Percentiles rank a stretch among this genome's conserved stretches.
Evolutionary conservation across 2,113 vertebrate genomes (phyloP).

Genomic region (Ochotona princeps): DNA sequence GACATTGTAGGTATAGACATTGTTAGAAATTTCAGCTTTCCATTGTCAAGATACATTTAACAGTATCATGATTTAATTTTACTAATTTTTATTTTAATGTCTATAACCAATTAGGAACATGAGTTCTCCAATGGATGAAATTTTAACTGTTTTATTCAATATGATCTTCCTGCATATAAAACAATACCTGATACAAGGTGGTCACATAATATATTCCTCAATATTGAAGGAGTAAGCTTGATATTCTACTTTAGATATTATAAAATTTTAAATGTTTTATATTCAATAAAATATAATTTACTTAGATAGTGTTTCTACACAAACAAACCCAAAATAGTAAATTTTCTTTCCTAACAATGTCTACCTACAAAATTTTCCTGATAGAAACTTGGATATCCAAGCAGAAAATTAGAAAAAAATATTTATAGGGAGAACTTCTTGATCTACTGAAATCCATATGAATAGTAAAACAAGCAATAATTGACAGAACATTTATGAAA

Average conservation of each 20-base stretch:
- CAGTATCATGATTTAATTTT: not conserved
- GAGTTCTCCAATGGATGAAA: not conserved
- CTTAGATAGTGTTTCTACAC: not conserved
- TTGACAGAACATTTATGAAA: not conserved
- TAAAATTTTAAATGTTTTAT: not conserved
- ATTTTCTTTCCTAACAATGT: not conserved
- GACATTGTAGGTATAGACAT: too few species aligned
- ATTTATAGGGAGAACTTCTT: not conserved
- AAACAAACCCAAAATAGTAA: not conserved
- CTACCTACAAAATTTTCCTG: not conserved
- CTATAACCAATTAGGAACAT: not conserved
- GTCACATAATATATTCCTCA: not conserved
- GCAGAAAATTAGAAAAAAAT: not conserved
- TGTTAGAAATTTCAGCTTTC: too few species aligned
- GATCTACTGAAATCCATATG: not conserved
- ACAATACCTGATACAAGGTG: not conserved
- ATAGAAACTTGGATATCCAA: not conserved
- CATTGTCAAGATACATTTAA: too few species aligned
- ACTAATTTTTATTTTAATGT: slow-evolving; percentile 7
- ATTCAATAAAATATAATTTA: not conserved
- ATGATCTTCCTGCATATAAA: not conserved
- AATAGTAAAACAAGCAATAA: not conserved
- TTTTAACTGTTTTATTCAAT: not conserved
- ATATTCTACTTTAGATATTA: not conserved
- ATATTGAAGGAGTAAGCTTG: not conserved